These are phyloP conservation scores for Pterostichus madidus DNA, from an alignment of 2,888 invertebrate species.

Conservation along the genomic window DNA sequence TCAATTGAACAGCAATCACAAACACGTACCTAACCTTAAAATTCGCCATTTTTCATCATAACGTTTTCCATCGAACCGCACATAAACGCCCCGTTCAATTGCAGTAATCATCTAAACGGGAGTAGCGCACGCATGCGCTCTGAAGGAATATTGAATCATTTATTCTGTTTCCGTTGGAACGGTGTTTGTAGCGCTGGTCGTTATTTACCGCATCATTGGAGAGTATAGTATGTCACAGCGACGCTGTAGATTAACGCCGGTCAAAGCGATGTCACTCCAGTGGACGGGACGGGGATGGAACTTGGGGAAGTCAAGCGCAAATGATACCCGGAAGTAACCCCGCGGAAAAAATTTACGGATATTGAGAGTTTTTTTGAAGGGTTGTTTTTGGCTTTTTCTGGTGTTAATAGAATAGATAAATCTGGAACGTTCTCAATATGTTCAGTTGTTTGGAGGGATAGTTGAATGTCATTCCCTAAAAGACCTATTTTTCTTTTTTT, in stretches of 20 bases:
- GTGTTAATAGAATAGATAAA: too few species aligned
- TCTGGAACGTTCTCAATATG: too few species aligned
- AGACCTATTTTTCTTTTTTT: too few species aligned
- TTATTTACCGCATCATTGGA: constrained; percentile 61
- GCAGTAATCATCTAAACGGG: constrained; percentile 14
- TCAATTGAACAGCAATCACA: constrained; percentile 18
- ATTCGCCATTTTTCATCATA: constrained; percentile 44
- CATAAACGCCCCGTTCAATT: constrained; percentile 18
- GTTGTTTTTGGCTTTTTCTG: neutral
- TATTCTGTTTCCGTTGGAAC: constrained; percentile 49
- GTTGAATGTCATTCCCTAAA: too few species aligned
- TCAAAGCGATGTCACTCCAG: constrained; percentile 8
- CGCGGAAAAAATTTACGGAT: neutral
- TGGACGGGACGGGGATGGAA: too few species aligned
- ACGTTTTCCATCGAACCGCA: neutral
- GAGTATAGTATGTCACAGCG: constrained; percentile 14
- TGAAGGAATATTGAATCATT: constrained; percentile 39
- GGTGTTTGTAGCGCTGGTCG: constrained; percentile 6
- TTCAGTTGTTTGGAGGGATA: too few species aligned
- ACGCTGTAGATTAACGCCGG: constrained; percentile 25
- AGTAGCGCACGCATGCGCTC: constrained; percentile 16
- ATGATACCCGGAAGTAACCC: constrained; percentile 28
- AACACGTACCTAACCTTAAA: constrained; percentile 21
- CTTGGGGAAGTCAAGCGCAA: constrained; percentile 11
- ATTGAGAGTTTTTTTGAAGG: neutral